These are phyloP conservation scores for Xanthia icteritia DNA, from an alignment of 2,888 invertebrate species.

Conservation along the genomic window DNA sequence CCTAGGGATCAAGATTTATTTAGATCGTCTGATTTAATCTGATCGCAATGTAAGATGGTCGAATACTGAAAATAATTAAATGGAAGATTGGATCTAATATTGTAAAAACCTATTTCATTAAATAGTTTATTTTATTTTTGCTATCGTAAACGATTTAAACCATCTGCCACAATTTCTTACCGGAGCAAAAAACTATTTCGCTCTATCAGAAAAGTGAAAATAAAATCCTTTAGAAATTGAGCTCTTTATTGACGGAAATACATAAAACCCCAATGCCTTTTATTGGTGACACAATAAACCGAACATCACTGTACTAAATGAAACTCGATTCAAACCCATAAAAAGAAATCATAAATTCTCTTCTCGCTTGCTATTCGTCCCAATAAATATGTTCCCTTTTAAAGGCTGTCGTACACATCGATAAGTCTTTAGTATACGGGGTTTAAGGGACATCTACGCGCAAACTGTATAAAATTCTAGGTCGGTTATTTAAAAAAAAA, in stretches of 20 bases:
- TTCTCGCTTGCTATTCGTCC: neutral
- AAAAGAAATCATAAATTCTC: constrained; percentile 16
- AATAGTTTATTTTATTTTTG: neutral
- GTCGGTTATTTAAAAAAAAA: too few relatives aligned
- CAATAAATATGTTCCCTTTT: constrained; percentile 13
- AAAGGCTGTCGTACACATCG: neutral
- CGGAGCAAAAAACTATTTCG: neutral
- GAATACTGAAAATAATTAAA: neutral
- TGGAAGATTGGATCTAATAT: neutral
- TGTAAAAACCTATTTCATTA: neutral
- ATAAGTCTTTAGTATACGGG: neutral
- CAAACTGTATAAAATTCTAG: neutral
- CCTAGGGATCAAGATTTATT: neutral
- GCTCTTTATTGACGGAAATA: constrained; percentile 2
- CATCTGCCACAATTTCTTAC: neutral
- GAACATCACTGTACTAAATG: constrained; percentile 14
- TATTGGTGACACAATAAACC: constrained; percentile 27
- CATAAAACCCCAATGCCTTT: constrained; percentile 18
- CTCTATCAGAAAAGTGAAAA: neutral
- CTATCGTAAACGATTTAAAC: neutral
- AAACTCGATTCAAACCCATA: constrained; percentile 12
- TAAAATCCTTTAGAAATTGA: neutral
- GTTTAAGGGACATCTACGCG: neutral
- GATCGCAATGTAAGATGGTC: neutral
- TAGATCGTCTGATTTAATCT: neutral